phyloP scores from a whole-genome alignment of 2,888 invertebrate genomes.

The Drosophila dives region DNA sequence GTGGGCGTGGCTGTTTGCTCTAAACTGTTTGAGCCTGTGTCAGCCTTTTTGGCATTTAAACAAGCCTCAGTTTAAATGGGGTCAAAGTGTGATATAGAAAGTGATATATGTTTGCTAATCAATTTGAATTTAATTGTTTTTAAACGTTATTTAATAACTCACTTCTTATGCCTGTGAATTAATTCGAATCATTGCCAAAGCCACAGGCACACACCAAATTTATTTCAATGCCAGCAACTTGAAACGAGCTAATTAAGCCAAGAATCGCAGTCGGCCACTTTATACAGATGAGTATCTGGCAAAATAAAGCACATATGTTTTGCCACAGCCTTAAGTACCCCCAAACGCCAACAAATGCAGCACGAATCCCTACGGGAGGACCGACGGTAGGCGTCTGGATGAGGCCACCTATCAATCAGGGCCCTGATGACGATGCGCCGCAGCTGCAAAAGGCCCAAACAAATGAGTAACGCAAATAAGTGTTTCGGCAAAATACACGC shows the following conservation, averaged over 20 bases:
- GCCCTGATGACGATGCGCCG: constrained; percentile 29
- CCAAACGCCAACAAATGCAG: constrained; percentile 4
- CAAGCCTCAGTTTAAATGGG: background rate
- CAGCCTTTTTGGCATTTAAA: constrained; percentile 7
- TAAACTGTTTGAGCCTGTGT: background rate
- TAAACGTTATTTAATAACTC: constrained; percentile 5
- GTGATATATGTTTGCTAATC: background rate
- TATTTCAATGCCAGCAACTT: constrained; percentile 5
- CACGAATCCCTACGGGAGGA: background rate
- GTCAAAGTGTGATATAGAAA: background rate
- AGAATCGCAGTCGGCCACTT: background rate
- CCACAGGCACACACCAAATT: background rate
- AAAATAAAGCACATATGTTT: background rate
- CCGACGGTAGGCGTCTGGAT: background rate
- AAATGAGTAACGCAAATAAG: constrained; percentile 56
- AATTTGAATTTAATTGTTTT: background rate
- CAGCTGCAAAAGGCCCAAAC: constrained; percentile 48
- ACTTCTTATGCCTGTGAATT: background rate
- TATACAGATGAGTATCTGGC: background rate
- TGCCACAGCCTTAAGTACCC: background rate
- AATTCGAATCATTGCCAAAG: background rate
- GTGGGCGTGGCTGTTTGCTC: background rate
- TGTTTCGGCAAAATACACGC: constrained; percentile 1
- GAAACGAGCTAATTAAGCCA: background rate
- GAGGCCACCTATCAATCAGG: constrained; percentile 19